A percentile compares a stretch with the other conserved stretches of the same genome.
These are phyloP conservation scores for Podarcis siculus DNA, from an alignment of 2,797 vertebrate genomes.

Conservation along the genomic window DNA sequence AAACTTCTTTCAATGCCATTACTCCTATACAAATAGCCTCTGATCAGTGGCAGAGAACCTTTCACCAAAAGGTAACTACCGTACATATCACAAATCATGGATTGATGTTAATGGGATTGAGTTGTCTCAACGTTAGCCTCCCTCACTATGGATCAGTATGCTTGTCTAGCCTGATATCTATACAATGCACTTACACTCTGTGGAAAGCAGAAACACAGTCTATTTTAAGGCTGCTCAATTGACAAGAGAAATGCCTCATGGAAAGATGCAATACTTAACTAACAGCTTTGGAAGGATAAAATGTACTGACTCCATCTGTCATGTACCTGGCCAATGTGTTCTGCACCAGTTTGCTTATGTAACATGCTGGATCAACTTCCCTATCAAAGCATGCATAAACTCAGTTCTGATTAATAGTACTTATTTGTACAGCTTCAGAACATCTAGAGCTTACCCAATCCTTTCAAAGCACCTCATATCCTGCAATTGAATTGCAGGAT, in stretches of 20 bases:
- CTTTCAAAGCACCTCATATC: not conserved
- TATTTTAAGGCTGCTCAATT: not conserved
- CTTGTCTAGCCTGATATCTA: not conserved
- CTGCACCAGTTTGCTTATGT: not conserved
- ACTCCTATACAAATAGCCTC: not conserved
- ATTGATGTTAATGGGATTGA: not conserved
- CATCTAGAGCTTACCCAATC: not conserved
- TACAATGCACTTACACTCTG: not conserved
- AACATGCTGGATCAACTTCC: not conserved
- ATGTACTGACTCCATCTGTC: conserved; percentile 7
- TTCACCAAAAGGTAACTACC: not conserved
- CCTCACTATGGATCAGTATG: not conserved
- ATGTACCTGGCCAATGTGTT: not conserved
- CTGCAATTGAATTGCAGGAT: too few relatives aligned
- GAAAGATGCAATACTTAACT: not conserved
- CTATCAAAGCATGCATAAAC: not conserved
- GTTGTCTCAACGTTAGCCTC: not conserved
- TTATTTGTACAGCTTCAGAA: not conserved
- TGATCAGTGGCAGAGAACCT: not conserved
- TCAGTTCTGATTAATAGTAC: not conserved
- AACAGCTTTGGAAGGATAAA: not conserved
- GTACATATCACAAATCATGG: not conserved
- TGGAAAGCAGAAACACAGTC: not conserved
- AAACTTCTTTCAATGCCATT: not conserved
- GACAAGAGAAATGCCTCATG: not conserved